These are phyloP conservation scores for Cossypha dichroa DNA, from an alignment of 2,797 vertebrate genomes.

Conservation along the genomic window DNA sequence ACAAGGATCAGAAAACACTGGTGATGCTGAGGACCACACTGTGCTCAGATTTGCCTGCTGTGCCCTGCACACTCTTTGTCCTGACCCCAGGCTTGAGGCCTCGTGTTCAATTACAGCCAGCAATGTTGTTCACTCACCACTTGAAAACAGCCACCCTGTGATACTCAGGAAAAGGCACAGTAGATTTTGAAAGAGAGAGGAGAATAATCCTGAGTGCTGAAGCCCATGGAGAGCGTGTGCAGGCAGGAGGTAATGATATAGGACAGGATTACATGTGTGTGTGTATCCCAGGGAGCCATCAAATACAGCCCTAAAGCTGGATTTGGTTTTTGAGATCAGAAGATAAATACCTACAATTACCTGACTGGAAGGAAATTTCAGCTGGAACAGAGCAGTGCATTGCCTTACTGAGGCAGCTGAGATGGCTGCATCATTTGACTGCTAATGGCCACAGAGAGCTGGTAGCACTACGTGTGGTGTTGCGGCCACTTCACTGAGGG, in stretches of 20 bases:
- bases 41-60: neutral
- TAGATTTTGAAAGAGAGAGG: neutral
- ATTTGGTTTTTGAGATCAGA: neutral
- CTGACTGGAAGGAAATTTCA: neutral
- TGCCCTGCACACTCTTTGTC: neutral
- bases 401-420: neutral
- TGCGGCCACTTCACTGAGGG: neutral
- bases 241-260: slow-evolving; percentile 49
- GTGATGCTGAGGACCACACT: neutral
- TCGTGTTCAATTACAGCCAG: neutral
- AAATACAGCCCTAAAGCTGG: neutral
- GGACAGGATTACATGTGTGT: neutral
- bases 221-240: neutral
- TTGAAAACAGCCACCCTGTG: neutral
- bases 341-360: neutral
- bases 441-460: neutral
- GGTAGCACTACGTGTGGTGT: rapidly evolving
- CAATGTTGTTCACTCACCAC: slow-evolving; percentile 12
- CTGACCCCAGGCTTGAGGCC: neutral
- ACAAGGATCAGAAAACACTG: neutral
- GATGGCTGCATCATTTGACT: rapidly evolving
- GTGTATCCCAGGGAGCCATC: neutral
- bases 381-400: neutral
- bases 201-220: neutral
- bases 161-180: neutral